Conservation (phyloP, 2,888 invertebrate genomes). For the Ophioninae sp. region DNA sequence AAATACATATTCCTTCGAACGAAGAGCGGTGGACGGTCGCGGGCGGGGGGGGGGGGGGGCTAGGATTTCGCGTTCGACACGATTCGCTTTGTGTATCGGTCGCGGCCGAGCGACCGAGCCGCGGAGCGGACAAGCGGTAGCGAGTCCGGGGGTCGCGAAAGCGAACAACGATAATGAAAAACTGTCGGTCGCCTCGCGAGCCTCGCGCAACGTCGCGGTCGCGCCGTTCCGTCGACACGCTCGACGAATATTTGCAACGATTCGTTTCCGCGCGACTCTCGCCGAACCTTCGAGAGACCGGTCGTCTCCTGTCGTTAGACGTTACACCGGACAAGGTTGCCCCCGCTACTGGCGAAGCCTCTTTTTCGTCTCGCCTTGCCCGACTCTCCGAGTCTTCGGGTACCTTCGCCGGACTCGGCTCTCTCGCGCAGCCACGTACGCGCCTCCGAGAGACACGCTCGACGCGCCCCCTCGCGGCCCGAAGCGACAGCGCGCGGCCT, state of each 20-base stretch:
- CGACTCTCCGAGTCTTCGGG: constrained; percentile 32
- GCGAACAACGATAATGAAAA: background rate
- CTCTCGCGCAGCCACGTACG: constrained; percentile 66
- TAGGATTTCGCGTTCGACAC: background rate
- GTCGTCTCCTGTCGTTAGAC: constrained; percentile 75
- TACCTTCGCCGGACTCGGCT: constrained; percentile 57
- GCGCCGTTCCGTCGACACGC: no score
- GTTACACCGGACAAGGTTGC: constrained; percentile 71
- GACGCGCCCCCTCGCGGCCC: constrained; percentile 32
- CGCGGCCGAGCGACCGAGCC: background rate
- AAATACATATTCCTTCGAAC: constrained; percentile 23
- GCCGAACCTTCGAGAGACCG: constrained; percentile 66
- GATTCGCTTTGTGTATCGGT: background rate
- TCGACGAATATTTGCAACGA: background rate
- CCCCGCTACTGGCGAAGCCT: constrained; percentile 64
- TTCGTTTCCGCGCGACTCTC: constrained; percentile 65
- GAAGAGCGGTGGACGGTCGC: background rate
- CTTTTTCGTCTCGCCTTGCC: background rate
- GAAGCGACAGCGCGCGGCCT: no score
- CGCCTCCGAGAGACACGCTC: constrained; percentile 54
- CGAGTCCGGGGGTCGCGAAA: no score
- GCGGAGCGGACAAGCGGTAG: no score
- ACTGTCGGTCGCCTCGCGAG: background rate
- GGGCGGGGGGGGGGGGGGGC: background rate
- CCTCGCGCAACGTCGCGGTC: background rate